These are phyloP conservation scores for Pseudococcus jackbeardsleyi DNA, from an alignment of 2,888 invertebrate species.

Conservation along the genomic window DNA sequence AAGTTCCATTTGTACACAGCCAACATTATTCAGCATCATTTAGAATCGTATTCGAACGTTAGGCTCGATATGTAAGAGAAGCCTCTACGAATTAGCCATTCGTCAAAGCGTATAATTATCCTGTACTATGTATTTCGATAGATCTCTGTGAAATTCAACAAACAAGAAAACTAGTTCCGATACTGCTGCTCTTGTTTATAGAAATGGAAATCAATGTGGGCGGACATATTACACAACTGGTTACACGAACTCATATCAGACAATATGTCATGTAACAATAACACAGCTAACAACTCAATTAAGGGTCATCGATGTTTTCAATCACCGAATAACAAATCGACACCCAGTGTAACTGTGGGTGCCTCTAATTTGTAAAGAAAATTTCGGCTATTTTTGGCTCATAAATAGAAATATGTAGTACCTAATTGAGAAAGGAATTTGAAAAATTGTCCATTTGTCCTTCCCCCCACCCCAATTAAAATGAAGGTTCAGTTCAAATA, in stretches of 20 bases:
- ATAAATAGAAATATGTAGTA: neutral
- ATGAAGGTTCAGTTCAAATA: too few species aligned
- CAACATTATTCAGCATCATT: constrained; percentile 1
- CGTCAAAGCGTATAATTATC: constrained; percentile 40
- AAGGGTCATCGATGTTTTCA: neutral
- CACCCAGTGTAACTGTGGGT: neutral
- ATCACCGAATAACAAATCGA: constrained; percentile 6
- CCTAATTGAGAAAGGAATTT: too few species aligned
- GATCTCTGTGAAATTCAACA: constrained; percentile 35
- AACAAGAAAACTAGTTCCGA: constrained; percentile 38
- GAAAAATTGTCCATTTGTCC: too few species aligned
- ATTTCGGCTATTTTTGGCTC: neutral
- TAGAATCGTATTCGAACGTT: neutral
- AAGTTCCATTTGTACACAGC: neutral
- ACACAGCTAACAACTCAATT: constrained; percentile 29
- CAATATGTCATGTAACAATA: constrained; percentile 47
- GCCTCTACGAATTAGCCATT: constrained; percentile 4
- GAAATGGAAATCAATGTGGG: constrained; percentile 33
- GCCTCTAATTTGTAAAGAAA: neutral
- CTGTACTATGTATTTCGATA: neutral
- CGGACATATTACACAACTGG: constrained; percentile 15
- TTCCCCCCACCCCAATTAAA: too few species aligned
- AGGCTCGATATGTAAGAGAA: neutral
- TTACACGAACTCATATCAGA: constrained; percentile 32
- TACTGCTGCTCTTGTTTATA: constrained; percentile 14